Base-by-base conservation (phyloP, 2,888 invertebrate genomes). In the Oligia latruncula region DNA sequence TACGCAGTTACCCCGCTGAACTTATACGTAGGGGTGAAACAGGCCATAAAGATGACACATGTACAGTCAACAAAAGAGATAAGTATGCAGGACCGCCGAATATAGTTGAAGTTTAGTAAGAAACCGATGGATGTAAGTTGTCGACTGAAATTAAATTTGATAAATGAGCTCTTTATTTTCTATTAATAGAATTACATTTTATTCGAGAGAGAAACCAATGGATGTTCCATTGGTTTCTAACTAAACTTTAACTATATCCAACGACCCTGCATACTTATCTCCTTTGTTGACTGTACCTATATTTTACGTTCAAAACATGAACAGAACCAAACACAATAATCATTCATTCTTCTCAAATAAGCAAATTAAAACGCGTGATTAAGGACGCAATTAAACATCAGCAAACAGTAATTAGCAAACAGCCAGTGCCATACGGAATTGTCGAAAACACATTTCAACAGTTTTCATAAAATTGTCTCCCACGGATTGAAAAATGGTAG, bases 401-500 rank as follows among this genome's bases (percentile, higher is more conserved):
- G 65, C 71, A 70, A 86, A 88, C 67, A 78, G 76, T 89, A 85
- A 88, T 82, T 82, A 87, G 70, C 43, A 75, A 77, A 79, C 73
- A 70, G 35, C 29, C 46, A 60, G 73, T 72, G 71, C 29, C 62
- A 77, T 82, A 74, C 75, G n/a, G 60, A 77, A 83, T 81, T 70
- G 80, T 80, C 35, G 76, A 80, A 83, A 88, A 81, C 77, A 85
- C 64, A 83, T 85, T 88, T 88, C 75, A 79, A 66, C 71, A 82
- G 72, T 90, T 90, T 86, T 81, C 78, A 84, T 81, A 87, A 89
- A 88, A 88, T 84, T 85, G 84, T 85, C 84, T 83, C 74, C 77
- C 81, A 68, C 60, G 81, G 82, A 83, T 88, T 90, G 88, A 91
- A 87, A 87, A 89, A 90, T 91, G 85, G 85, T 85, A 83, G 84